These are phyloP conservation scores for Encarsia formosa DNA, from an alignment of 2,888 invertebrate species.

Conservation along the genomic window DNA sequence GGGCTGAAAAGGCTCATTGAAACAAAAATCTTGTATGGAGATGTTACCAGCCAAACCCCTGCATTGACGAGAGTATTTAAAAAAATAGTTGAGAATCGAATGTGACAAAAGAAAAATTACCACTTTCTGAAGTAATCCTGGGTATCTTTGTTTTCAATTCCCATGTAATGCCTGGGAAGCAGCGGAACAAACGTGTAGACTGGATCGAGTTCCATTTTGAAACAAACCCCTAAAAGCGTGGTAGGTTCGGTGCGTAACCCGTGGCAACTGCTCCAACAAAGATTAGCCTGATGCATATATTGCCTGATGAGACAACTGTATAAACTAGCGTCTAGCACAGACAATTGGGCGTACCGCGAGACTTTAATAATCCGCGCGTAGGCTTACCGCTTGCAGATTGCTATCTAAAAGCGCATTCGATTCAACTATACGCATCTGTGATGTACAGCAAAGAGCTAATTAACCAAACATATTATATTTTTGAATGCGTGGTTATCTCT, in stretches of 20 bases:
- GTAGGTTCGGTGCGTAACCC: constrained; percentile 1
- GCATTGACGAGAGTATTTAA: constrained; percentile 5
- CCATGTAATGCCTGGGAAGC: constrained; percentile 36
- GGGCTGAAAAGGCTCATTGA: constrained; percentile 50
- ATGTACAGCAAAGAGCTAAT: too few relatives aligned
- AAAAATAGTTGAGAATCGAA: not conserved
- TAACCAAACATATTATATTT: too few relatives aligned
- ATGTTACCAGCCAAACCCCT: constrained; percentile 51
- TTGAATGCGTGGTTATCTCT: too few relatives aligned
- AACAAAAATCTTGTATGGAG: constrained; percentile 48
- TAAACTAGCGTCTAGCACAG: too few relatives aligned
- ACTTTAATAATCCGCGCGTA: too few relatives aligned
- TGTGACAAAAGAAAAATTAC: constrained; percentile 36
- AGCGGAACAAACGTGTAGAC: constrained; percentile 47
- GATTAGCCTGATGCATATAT: constrained; percentile 13
- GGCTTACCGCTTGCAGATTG: too few relatives aligned
- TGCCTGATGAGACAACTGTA: too few relatives aligned
- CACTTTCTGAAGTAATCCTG: constrained; percentile 47
- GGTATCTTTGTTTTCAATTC: constrained; percentile 36
- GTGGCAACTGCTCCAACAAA: constrained; percentile 14
- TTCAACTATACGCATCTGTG: too few relatives aligned
- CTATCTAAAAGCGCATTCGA: too few relatives aligned
- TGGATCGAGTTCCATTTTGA: constrained; percentile 44
- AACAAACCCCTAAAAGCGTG: constrained; percentile 17
- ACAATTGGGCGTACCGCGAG: too few relatives aligned